Evolutionary conservation across 2,888 invertebrate genomes (phyloP), one percentile per base, ranked within the genome.

Genomic region (Eubasilissa splendida): DNA sequence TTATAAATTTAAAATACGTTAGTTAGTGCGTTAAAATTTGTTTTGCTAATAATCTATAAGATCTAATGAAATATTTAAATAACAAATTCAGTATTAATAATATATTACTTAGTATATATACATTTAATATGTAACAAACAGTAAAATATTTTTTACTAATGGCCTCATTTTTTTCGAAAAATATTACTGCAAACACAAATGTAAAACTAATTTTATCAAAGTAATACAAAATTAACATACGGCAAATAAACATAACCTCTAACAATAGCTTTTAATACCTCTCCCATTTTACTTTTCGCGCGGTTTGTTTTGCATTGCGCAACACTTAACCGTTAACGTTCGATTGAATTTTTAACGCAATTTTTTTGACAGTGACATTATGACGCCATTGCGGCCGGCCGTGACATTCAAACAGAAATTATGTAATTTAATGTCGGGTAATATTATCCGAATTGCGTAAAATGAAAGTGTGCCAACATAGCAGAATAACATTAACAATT

Each of bases 381-480:
- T 53, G 71, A 79, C 71, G 70, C 56, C 76, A 76, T 60, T 1
- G 22, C 22, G 42, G 22, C n/a, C 73, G 82, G 75, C 82, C 82
- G 77, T 82, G 82, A 82, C 82, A 80, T 77, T 65, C 50, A 82
- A 82, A 80, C 80, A 65, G 56, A 80, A 22, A 82, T 82, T 82
- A 82, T 82, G 76, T 80, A 82, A 82, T 42, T 70, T 70, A 70
- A 53, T 14, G 14, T n/a, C 8, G 14, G 52, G 53, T 53, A 70
- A 70, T 70, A 70, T 53, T 54, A 65, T 65, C 54, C 79, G 73
- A 79, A 79, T 73, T 79, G 73, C 63, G 79, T 63, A 73, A 79
- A 79, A 60, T 53, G 31, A 71, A 79, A 79, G 73, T 79, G 54
- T 79, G 71, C 54, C 79, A 73, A 22, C 22, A 22, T 22, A 22